These are phyloP conservation scores for Apotomis betuletana DNA, from an alignment of 2,888 invertebrate genomes.

Conservation along the genomic window DNA sequence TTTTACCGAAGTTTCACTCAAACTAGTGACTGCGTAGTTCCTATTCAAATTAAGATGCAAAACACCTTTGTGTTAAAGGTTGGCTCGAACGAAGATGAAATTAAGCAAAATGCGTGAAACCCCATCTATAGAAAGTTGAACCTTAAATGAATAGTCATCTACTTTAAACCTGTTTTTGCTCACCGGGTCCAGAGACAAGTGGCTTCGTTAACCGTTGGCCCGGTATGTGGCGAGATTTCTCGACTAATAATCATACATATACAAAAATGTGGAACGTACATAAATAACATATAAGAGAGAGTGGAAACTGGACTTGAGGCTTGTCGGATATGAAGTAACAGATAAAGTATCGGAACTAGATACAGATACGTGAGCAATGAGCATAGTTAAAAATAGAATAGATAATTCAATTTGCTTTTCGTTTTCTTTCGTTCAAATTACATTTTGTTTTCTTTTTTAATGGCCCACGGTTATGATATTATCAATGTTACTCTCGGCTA, in stretches of 20 bases:
- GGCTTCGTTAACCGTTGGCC: constrained; percentile 51
- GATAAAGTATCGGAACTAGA: constrained; percentile 45
- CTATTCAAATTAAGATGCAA: constrained; percentile 39
- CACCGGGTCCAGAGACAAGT: constrained; percentile 49
- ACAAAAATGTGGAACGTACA: constrained; percentile 65
- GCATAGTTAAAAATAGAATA: constrained; percentile 29
- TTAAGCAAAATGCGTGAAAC: constrained; percentile 41
- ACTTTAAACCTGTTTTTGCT: constrained; percentile 65
- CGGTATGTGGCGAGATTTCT: constrained; percentile 55
- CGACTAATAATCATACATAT: constrained; percentile 59
- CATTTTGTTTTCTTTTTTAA: constrained; percentile 8
- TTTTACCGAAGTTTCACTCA: constrained; percentile 18
- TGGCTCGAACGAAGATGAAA: constrained; percentile 34
- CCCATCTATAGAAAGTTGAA: constrained; percentile 67
- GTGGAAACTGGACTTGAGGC: constrained; percentile 47
- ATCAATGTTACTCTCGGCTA: constrained; percentile 31
- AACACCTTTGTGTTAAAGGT: constrained; percentile 32
- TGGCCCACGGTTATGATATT: constrained; percentile 23
- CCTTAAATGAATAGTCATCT: constrained; percentile 57
- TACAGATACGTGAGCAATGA: constrained; percentile 9
- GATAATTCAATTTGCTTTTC: constrained; percentile 33
- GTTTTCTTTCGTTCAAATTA: constrained; percentile 29
- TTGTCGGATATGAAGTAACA: constrained; percentile 47
- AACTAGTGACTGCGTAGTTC: constrained; percentile 14
- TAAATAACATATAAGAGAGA: constrained; percentile 64